Base-by-base conservation (phyloP, 2,113 vertebrate species). In the Chlorocebus sabaeus region DNA sequence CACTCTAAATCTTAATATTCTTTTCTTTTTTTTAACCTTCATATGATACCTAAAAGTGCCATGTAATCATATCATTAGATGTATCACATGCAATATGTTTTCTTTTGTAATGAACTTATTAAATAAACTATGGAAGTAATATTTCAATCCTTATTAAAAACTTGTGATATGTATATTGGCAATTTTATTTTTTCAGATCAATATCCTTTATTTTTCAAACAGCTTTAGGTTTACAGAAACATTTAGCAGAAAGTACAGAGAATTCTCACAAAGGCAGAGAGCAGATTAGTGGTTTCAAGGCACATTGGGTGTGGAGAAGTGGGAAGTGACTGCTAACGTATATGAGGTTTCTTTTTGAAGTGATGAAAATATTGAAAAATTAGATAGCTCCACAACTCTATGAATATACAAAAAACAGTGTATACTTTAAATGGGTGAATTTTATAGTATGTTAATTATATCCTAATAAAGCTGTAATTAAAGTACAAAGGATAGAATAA, bases 61-160 rank as follows among this genome's bases (percentile, higher is more conserved):
- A 57, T 72, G 45, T 64, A 61, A 79, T 68, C 91, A 72, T 18
- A 27, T 92, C 13, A 1, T 61, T 70, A 86, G 25, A 73, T 27
- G 27, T 5, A 38, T 16, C n/a, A 2, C 0, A 64, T 85, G 6
- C 3, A 50, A 38, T 22, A 68, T 17, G 9, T 67, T 83, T 93
- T 81, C 2, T 67, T 98, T 97, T 89, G 43, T 91, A 95, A 25
- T 70, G 80, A 93, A 78, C 10, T 78, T 43, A 70, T 1, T 92
- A 13, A 68, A 25, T 81, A 76, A 48, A 91, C 5, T 67, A 38
- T 32, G 6, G n/a, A 92, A 80, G 20, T 76, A 96, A 75, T 61
- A 61, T 78, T 94, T 17, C 5, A 79, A 45, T 64, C 18, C 27
- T 78, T 48, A 89, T 38, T 93, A 17, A 64, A 79, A 45, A 61